Base-by-base conservation (phyloP, 2,888 invertebrate species). In the Caenorhabditis sp. region DNA sequence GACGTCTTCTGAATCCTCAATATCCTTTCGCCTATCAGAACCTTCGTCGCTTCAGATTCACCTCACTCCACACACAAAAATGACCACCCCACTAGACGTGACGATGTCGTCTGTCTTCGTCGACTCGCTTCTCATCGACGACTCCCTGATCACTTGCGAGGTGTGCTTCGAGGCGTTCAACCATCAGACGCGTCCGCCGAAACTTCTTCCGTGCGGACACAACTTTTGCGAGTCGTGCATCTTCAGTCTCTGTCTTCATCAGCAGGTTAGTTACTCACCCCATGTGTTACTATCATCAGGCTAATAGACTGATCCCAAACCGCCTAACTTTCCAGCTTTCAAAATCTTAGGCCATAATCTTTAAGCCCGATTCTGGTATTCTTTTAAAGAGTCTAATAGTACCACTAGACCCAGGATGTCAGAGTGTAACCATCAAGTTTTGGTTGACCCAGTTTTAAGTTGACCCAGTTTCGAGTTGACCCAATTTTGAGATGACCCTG, bases 151-250 rank as follows among this genome's bases (percentile, higher is more conserved):
- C 38, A 51, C 63, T 0, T 90, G 90, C 56, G 88, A 87, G 66
- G 84, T 86, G 1, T 88, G 88, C 38, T 79, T 85, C 68, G 87
- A 87, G 49, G 72, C 82, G 28, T 88, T 88, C 66, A 73, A 86
- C 26, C 75, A 82, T 22, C n/a, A 49, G 26, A 54, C 49, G 24
- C 80, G 86, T 7, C 82, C 76, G 1, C 91, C 91, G 14, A 90
- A 90, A 56, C 64, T 90, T n/a, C 85, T 91, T 14, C 90, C 91
- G 24, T 91, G 91, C 64, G 91, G 90, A 8, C 91, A 91, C 85
- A 91, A 90, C 73, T 90, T 91, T 70, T 91, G 91, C 69, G 86
- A 87, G 35, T 77, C 86, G 24, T 91, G 91, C 74, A 86, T 91
- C 54, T 88, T 86, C 76, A 86, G 87, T 8, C 82, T 91, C 8